Evolutionary conservation across 2,888 invertebrate species (phyloP).

Genomic region (Orchesellides sinensis): DNA sequence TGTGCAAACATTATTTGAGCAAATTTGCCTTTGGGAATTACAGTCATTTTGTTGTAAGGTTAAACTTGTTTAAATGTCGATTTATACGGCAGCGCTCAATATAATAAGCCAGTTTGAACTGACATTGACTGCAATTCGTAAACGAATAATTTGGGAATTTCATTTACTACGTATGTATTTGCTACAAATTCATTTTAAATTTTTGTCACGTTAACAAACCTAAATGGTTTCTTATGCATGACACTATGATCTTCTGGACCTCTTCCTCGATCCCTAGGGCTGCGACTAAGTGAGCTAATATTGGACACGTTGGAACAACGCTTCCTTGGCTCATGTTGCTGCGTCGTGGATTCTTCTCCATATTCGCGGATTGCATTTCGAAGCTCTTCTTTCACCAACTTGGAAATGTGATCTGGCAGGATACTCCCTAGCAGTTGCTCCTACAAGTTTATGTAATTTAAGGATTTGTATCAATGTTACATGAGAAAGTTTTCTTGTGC

Average conservation of each 20-base stretch:
- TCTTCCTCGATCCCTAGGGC: constrained; percentile 15
- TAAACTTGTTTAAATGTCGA: too few relatives aligned
- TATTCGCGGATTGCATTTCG: constrained; percentile 78
- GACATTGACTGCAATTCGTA: too few relatives aligned
- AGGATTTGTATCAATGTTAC: constrained; percentile 4
- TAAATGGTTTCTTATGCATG: constrained; percentile 77
- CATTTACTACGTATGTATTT: too few relatives aligned
- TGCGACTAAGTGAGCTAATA: constrained; percentile 35
- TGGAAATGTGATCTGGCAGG: constrained; percentile 89
- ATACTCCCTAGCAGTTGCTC: constrained; percentile 91
- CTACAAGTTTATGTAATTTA: constrained; percentile 77
- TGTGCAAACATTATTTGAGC: too few relatives aligned
- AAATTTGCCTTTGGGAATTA: too few relatives aligned
- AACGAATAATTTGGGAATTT: too few relatives aligned
- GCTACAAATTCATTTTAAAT: too few relatives aligned
- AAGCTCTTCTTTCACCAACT: constrained; percentile 80
- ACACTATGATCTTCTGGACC: constrained; percentile 32
- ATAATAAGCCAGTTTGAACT: too few relatives aligned
- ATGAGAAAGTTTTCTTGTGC: too few relatives aligned
- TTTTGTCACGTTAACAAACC: constrained; percentile 76
- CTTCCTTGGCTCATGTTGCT: constrained; percentile 38
- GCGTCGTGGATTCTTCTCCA: constrained; percentile 56
- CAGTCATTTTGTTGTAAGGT: too few relatives aligned
- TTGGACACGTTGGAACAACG: constrained; percentile 34
- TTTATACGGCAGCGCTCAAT: too few relatives aligned